Evolutionary conservation across 1,140 invertebrate species (phyloP), one percentile per base, ranked within the genome.

Genomic region (Trichoplusia ni): DNA sequence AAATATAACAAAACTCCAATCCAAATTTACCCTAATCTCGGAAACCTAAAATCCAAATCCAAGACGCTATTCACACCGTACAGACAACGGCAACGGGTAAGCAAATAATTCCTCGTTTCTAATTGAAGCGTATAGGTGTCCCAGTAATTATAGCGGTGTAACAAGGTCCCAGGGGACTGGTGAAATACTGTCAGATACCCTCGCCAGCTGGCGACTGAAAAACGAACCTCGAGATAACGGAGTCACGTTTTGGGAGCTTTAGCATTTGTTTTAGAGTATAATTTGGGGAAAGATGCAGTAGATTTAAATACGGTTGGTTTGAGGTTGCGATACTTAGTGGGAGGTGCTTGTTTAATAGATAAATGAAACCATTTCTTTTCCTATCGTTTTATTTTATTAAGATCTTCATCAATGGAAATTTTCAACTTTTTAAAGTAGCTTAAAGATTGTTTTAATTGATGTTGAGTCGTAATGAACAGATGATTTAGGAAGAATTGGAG

Each of bases 121-220:
- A 86, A 83, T 82, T 82, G 73, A 74, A 73, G 56, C 59, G 76
- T 75, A 80, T 81, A 83, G 80, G 82, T 85, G 79, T 75, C 64
- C 65, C 71, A 56, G 70, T 84, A 86, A 86, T 88, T 84, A 84
- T 77, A 71, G 62, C 67, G 76, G 71, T 71, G 75, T 87, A 87
- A 87, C 79, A 73, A 84, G 76, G 37, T 77, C 85, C 74, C 67
- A 0, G n/a, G 80, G 77, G 81, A 85, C 67, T 9, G 19, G 14
- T 27, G 19, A 64, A 47, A 62, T 53, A 44, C 29, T 29, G 29
- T 56, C 60, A 67, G 69, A 59, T 70, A 69, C 67, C 44, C 64
- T 21, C 7, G 29, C 37, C 64, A 75, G 73, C 74, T 76, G 71
- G 63, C 67, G 65, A 31, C 54, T 75, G 70, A 73, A 75, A 71